Base-by-base conservation (phyloP, 1,140 invertebrate species). In the Centruroides sculpturatus region DNA sequence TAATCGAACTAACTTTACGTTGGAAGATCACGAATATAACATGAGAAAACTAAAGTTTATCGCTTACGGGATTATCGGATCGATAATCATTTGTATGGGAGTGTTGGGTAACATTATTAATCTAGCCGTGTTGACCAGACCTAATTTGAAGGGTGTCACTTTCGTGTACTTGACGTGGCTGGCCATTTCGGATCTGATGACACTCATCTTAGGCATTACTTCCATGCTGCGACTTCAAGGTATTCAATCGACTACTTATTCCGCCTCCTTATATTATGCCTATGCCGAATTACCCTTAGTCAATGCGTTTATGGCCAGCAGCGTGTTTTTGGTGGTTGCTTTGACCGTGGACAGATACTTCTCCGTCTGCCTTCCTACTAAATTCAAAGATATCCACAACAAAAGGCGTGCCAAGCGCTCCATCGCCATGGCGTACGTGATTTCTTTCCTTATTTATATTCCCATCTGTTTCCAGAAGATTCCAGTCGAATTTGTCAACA, bases 31-130 rank as follows among this genome's bases (percentile, higher is more conserved):
- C 50, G 50, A 51, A 51, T 11, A n/a, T 5, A 51, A 51, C 50
- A 51, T 51, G 12, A n/a, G 23, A 6, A n/a, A 34, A 12, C 23
- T 60, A n/a, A 60, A 82, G 65, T 78, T 79, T 66, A 78, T 83
- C 64, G 82, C 82, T 60, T 86, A 86, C 64, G 83, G 83, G 3
- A 75, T 85, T 36, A 73, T 84, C 9, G 68, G 85, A 57, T 83
- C 84, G 51, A 75, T 79, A 48, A 83, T 86, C 65, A 85, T 83
- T 70, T 74, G 78, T 47, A 72, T 85, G 23, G 84, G 84, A 49
- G 83, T 86, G 66, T 74, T 85, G 23, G 84, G 84, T n/a, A 86
- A 86, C 67, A 75, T 85, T 47, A 77, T 86, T 62, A 86, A 85
- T 72, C 72, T 86, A 61, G 73, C 85, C 60, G 84, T 86, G 3